Base-by-base conservation (phyloP, 2,888 invertebrate species). In the Calliphora vomitoria region DNA sequence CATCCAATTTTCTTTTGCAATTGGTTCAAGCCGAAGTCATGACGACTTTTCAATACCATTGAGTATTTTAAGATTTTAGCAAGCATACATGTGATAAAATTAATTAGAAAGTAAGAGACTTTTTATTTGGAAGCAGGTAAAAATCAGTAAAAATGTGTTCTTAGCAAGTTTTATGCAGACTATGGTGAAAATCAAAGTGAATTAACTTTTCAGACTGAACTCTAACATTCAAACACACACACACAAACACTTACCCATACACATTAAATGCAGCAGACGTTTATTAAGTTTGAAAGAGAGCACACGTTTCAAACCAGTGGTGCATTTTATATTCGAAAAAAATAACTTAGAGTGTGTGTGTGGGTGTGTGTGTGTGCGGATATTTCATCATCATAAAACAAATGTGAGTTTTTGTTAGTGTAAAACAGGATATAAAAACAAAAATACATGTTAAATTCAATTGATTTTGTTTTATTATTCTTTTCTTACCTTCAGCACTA, bases 281-380 rank as follows among this genome's bases (percentile, higher is more conserved):
- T 50, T 35, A 68, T 60, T 68, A 38, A 38, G 20, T 41, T 68
- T 50, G 4, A 31, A 31, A 50, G 41, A 58, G 55, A 78, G 71
- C 64, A 80, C 71, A 81, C 72, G 68, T 74, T 68, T 81, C 38
- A 11, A 75, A 66, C 41, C 50, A 68, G 84, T 83, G 85, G 82
- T 85, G 72, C 78, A 82, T 85, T 80, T 74, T 44, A 41, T n/a
- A 72, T 66, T 58, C 1, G 18, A 55, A 62, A 6, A 62, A 41
- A 68, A 72, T 64, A 13, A 69, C 15, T 47, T 44, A n/a, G 35
- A 11, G 44, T 4, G 47, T 60, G 62, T 47, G 47, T 38, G 50
- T 74, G 38, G 58, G 50, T 62, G 60, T 41, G 31, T 72, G 31
- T 72, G 4, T 41, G 41, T 11, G 31, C 50, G 62, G 60, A 47